Conservation (phyloP, 2,888 invertebrate species). For the Agrenia bidenticulata region DNA sequence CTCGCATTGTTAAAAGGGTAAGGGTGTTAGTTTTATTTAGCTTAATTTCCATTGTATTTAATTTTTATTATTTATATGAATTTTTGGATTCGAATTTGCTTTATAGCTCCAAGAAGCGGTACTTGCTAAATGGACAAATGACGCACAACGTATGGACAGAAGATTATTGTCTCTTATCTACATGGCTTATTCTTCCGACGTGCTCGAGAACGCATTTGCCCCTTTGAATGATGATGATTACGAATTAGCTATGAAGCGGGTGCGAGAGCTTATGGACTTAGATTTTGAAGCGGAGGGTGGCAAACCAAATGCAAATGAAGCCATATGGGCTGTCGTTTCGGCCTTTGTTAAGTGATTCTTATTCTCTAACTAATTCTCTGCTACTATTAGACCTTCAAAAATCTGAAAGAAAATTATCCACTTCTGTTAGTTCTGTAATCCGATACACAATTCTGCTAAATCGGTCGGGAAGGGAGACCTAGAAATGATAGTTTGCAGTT, state of each 20-base stretch:
- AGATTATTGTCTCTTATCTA: conserved; percentile 89
- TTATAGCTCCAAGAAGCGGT: conserved; percentile 15
- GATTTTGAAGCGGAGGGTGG: conserved; percentile 95
- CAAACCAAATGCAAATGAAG: conserved; percentile 86
- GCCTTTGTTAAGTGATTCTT: conserved; percentile 78
- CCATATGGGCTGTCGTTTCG: conserved; percentile 98
- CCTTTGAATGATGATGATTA: conserved; percentile 96
- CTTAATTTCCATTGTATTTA: no score
- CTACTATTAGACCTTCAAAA: no score
- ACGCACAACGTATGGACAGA: conserved; percentile 96
- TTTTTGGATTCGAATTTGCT: not conserved
- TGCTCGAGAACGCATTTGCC: conserved; percentile 98
- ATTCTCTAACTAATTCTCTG: conserved; percentile 12
- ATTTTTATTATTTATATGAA: not conserved
- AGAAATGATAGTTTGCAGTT: no score
- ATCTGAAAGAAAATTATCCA: no score
- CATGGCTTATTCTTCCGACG: conserved; percentile 96
- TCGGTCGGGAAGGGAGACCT: no score
- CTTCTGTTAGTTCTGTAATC: no score
- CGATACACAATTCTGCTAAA: no score
- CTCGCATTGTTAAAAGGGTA: conserved; percentile 94
- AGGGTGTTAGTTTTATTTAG: no score
- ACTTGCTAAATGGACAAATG: conserved; percentile 79
- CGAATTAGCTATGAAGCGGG: conserved; percentile 95
- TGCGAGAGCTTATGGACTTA: conserved; percentile 90